Conservation (phyloP, 2,888 invertebrate species). For the Apamea anceps region DNA sequence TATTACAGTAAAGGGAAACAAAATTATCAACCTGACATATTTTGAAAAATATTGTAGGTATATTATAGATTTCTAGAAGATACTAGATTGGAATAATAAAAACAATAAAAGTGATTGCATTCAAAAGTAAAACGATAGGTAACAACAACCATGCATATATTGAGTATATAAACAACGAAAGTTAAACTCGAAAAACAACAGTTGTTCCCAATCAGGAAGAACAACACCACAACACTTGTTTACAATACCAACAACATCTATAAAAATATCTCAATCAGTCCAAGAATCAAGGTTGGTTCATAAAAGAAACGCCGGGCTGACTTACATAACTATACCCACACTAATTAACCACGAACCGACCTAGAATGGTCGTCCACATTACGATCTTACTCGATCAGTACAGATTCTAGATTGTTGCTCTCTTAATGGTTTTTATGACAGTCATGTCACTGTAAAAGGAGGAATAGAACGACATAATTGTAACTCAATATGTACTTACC, state of each 20-base stretch:
- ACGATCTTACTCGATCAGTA: slow-evolving; percentile 75
- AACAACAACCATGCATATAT: neutral
- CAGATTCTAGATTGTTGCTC: slow-evolving; percentile 72
- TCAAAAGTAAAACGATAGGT: neutral
- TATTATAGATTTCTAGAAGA: neutral
- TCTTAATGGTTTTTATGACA: slow-evolving; percentile 78
- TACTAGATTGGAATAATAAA: neutral
- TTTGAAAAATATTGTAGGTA: neutral
- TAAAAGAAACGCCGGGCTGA: slow-evolving; percentile 77
- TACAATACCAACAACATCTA: slow-evolving; percentile 70
- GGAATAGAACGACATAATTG: slow-evolving; percentile 75
- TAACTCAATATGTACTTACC: slow-evolving; percentile 72
- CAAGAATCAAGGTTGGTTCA: slow-evolving; percentile 85
- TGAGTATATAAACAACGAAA: slow-evolving; percentile 12
- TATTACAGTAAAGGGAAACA: neutral
- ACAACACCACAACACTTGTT: slow-evolving; percentile 70
- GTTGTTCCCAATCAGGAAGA: slow-evolving; percentile 66
- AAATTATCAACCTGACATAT: neutral
- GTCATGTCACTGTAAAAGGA: slow-evolving; percentile 80
- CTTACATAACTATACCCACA: slow-evolving; percentile 83
- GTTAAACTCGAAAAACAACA: slow-evolving; percentile 5
- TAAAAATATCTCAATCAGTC: slow-evolving; percentile 84
- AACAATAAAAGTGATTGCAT: neutral
- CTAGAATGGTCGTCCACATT: slow-evolving; percentile 80
- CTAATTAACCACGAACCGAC: slow-evolving; percentile 83